phyloP scores from a whole-genome alignment of 2,113 vertebrate species.

The Solenodon paradoxus region DNA sequence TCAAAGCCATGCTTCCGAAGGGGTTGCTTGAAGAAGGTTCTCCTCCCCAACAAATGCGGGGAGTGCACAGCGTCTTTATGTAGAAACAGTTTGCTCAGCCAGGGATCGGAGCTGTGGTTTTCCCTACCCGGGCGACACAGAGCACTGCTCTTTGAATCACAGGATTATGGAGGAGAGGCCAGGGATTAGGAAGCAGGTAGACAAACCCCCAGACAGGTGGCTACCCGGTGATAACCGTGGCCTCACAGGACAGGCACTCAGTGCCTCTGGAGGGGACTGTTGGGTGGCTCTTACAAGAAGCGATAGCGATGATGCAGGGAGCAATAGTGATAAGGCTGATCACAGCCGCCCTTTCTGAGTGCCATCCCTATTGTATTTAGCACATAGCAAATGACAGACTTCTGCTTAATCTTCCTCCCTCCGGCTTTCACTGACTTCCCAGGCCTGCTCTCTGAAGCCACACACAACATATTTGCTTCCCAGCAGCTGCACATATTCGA shows the following conservation, averaged over 20 bases:
- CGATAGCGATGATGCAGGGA: not conserved
- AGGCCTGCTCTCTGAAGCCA: not conserved
- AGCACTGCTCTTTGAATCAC: not conserved
- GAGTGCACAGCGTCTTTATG: not conserved
- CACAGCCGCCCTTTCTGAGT: not conserved
- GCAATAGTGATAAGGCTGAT: not conserved
- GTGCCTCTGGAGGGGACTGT: not conserved
- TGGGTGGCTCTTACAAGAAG: not conserved
- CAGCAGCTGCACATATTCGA: not conserved
- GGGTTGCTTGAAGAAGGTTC: not conserved
- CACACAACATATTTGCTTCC: not conserved
- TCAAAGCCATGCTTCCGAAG: constrained; percentile 43
- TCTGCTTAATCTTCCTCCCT: not conserved
- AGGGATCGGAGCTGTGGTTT: not conserved
- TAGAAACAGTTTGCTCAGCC: not conserved
- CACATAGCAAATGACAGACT: not conserved
- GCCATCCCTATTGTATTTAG: not conserved
- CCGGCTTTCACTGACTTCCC: not conserved
- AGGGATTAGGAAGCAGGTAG: not conserved
- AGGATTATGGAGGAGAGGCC: not conserved
- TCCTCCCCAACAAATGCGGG: not conserved
- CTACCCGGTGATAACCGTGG: not conserved
- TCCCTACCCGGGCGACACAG: not conserved
- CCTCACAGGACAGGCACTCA: not conserved
- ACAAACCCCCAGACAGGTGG: not conserved